These are phyloP conservation scores for Archegozetes longisetosus DNA, from an alignment of 1,140 invertebrate species.

Conservation along the genomic window DNA sequence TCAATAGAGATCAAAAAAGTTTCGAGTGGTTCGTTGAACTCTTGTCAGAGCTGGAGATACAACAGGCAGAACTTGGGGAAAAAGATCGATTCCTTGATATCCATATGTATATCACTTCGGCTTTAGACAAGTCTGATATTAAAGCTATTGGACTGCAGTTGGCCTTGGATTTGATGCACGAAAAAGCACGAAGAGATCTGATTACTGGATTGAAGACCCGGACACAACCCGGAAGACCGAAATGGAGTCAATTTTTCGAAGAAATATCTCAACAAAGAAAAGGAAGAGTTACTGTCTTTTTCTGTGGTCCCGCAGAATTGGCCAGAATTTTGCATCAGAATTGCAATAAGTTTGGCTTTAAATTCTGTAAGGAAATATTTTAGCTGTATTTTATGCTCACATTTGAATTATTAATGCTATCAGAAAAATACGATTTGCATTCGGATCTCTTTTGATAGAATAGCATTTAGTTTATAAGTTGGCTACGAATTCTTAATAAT, in stretches of 20 bases:
- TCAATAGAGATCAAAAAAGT: conserved; percentile 85
- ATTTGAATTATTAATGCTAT: too few species aligned
- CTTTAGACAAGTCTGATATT: too few species aligned
- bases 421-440: too few species aligned
- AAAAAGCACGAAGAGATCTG: conserved; percentile 83
- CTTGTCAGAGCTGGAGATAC: conserved; percentile 77
- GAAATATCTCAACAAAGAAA: conserved; percentile 64
- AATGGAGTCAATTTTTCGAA: conserved; percentile 87
- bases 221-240: conserved; percentile 82
- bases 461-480: too few species aligned
- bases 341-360: conserved; percentile 76
- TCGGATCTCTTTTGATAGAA: too few species aligned
- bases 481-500: too few species aligned
- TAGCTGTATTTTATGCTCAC: conserved; percentile 34
- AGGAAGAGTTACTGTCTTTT: conserved; percentile 87
- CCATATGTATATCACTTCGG: conserved; percentile 97
- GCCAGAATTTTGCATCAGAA: conserved; percentile 60
- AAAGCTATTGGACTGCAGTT: conserved; percentile 80
- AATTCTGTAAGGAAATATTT: conserved; percentile 81
- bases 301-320: conserved; percentile 76
- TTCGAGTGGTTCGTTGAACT: conserved; percentile 97
- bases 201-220: conserved; percentile 74
- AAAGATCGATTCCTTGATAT: conserved; percentile 83
- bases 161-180: conserved; percentile 74
- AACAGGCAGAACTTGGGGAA: conserved; percentile 68